Evolutionary conservation across 2,888 invertebrate species (phyloP).

Genomic region (Pseudoips prasinana): DNA sequence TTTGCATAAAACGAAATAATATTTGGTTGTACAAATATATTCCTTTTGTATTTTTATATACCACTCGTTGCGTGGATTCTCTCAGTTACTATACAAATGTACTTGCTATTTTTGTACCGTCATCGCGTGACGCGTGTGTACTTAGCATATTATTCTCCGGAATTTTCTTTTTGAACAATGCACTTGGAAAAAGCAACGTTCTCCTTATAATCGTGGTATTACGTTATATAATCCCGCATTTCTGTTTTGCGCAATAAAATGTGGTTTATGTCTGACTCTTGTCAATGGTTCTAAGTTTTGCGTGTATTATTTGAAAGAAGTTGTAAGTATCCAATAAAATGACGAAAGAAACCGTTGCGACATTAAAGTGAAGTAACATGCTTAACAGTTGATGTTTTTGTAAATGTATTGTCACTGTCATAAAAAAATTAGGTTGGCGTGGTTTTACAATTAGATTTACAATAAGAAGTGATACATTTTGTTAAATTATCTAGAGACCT

Average conservation of each 20-base stretch:
- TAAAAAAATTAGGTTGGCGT: no score
- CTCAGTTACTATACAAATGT: slow-evolving; percentile 43
- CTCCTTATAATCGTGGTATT: slow-evolving; percentile 16
- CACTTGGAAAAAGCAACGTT: slow-evolving; percentile 7
- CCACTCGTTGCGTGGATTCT: slow-evolving; percentile 56
- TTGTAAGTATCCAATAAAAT: slow-evolving; percentile 29
- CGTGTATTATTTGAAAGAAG: slow-evolving; percentile 21
- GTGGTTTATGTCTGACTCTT: slow-evolving; percentile 23
- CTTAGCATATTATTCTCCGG: slow-evolving; percentile 52
- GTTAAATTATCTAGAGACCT: no score
- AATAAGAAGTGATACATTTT: no score
- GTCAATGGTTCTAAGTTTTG: slow-evolving; percentile 37
- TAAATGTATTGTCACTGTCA: no score
- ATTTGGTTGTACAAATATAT: no score
- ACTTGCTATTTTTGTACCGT: slow-evolving; percentile 44
- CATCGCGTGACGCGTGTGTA: slow-evolving; percentile 56
- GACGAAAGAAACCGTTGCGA: slow-evolving; percentile 12
- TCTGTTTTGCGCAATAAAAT: slow-evolving; percentile 7
- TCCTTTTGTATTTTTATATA: slow-evolving; percentile 35
- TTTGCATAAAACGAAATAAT: no score
- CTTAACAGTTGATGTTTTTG: no score
- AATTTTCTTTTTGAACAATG: slow-evolving; percentile 30
- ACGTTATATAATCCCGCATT: slow-evolving; percentile 17
- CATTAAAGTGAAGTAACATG: slow-evolving; percentile 14
- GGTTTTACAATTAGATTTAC: no score